Base-by-base conservation (phyloP, 2,797 vertebrate species). In the Acanthurus tractus region DNA sequence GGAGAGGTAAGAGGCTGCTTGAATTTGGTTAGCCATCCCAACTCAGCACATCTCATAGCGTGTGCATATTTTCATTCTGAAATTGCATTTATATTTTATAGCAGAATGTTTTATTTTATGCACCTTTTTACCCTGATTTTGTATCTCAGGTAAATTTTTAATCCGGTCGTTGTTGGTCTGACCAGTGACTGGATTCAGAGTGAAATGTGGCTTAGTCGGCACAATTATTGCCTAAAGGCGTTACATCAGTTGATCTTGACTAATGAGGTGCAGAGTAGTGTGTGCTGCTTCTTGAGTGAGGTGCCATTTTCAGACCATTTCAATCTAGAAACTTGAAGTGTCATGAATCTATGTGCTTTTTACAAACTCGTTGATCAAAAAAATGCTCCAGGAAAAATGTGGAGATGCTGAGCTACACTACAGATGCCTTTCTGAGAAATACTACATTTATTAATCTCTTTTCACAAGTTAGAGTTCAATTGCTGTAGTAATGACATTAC, bases 1-100 rank as follows among this genome's bases (percentile, higher is more conserved):
- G 89, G 86, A 90, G 85, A 83, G 75, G 83, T 81, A 52, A 80
- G 76, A 81, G 85, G 85, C 89, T 90, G 90, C 87, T 91, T 90
- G 84, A 69, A 84, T 88, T 92, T 83, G 54, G 42, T 78, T 74
- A 18, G 62, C 59, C 61, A 82, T 84, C 83, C 59, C 86, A 82
- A 58, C 63, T 63, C 73, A 3, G 69, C 57, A 63, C 58, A 44
- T 49, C 59, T 70, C 29, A 70, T 56, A 69, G 70, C 68, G 53
- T 78, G 62, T 80, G 25, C 25, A 45, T 42, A 11, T 74, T 64
- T 34, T 66, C 40, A 46, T 25, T 46, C 50, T n/a, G 1, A 42
- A 71, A 68, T 23, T 0, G 50, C 2, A 70, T 34, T 8, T 18
- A 7, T 14, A 29, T 42, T 20, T 22, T 3, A 6, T 44, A 58